A percentile compares a stretch with the other conserved stretches of the same genome.
phyloP scores from a whole-genome alignment of 64 coral and sea anemone species.

The Montipora foliosa region DNA sequence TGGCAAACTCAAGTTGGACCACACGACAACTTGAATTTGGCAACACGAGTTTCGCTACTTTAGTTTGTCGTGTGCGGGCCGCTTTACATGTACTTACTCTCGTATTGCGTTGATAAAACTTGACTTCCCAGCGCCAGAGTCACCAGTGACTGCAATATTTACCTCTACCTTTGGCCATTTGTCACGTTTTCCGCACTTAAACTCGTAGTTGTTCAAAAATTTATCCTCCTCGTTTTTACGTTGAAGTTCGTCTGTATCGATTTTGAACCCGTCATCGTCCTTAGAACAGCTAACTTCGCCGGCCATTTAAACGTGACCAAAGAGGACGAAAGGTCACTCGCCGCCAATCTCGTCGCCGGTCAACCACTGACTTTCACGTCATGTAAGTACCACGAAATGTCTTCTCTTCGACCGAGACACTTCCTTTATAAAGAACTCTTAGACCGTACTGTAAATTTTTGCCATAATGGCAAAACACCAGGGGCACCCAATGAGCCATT shows the following conservation, averaged over 20 bases:
- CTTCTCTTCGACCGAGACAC: too few species aligned
- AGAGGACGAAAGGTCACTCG: too few species aligned
- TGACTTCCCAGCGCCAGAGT: conserved; percentile 12
- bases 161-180: background rate
- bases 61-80: background rate
- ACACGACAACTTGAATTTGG: too few species aligned
- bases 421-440: too few species aligned
- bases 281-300: background rate
- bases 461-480: too few species aligned
- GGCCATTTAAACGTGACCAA: background rate
- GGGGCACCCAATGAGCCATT: too few species aligned
- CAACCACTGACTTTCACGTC: too few species aligned
- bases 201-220: background rate
- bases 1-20: too few species aligned
- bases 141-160: conserved; percentile 6
- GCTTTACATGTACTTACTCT: background rate
- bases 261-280: background rate
- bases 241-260: background rate
- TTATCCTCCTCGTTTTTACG: background rate
- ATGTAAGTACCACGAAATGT: too few species aligned
- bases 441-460: too few species aligned
- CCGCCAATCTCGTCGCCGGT: too few species aligned
- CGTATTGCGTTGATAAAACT: conserved; percentile 25
- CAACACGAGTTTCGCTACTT: too few species aligned
- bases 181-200: background rate